Conservation (phyloP, 2,888 invertebrate species). For the Yponomeuta malinellus region DNA sequence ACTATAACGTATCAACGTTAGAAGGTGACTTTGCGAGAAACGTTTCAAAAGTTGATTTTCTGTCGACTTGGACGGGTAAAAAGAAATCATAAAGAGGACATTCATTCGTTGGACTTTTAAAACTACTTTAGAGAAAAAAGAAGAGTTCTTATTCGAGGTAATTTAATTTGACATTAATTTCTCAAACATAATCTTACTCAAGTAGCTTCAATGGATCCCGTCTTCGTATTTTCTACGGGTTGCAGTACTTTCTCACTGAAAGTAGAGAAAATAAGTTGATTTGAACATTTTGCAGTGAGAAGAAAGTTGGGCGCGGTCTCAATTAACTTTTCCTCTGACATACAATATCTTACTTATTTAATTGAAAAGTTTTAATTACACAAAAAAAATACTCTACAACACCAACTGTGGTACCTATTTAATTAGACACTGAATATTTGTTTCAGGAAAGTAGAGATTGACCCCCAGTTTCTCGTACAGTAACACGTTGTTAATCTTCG, state of each 20-base stretch:
- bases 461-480: background rate
- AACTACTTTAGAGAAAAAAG: too few species aligned
- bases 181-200: background rate
- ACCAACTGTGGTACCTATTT: background rate
- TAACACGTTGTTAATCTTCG: too few species aligned
- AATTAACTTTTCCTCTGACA: background rate
- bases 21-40: too few species aligned
- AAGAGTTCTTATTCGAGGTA: background rate
- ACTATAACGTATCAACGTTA: too few species aligned
- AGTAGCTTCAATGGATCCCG: background rate
- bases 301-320: background rate
- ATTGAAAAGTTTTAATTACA: constrained; percentile 1
- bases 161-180: background rate
- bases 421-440: background rate
- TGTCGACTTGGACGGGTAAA: too few species aligned
- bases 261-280: background rate
- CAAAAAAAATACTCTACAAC: background rate
- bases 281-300: background rate
- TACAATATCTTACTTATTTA: background rate
- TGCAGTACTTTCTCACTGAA: background rate
- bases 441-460: background rate
- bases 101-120: too few species aligned
- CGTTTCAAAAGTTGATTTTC: too few species aligned
- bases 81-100: too few species aligned
- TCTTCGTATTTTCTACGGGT: background rate